Conservation (phyloP, 2,113 vertebrate genomes). For the Rana temporaria region DNA sequence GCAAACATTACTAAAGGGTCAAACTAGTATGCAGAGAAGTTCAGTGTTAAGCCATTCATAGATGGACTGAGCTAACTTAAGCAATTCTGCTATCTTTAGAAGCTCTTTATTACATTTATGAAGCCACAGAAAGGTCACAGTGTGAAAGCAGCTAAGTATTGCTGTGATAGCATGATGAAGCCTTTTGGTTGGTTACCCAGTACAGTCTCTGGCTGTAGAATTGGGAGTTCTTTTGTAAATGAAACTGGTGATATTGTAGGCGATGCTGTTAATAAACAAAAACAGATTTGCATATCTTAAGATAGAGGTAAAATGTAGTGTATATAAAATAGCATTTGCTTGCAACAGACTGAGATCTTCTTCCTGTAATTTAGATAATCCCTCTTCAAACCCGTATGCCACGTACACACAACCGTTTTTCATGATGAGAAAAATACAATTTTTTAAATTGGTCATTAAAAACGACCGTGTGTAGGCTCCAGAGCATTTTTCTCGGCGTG, state of each 20-base stretch:
- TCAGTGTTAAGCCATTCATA: background rate
- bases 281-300: background rate
- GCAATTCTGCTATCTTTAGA: background rate
- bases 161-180: background rate
- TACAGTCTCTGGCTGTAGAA: constrained; percentile 6
- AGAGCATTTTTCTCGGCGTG: no score
- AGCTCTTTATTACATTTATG: background rate
- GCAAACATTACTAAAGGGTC: background rate
- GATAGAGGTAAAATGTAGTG: background rate
- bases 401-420: no score
- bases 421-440: no score
- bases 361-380: no score
- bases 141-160: constrained; percentile 6
- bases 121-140: background rate
- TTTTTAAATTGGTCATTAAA: no score
- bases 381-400: no score
- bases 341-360: background rate
- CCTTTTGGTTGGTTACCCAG: constrained; percentile 24
- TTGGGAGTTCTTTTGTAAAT: constrained; percentile 16
- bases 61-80: background rate
- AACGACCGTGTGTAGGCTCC: no score
- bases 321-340: background rate
- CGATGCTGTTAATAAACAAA: constrained; percentile 21
- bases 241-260: constrained; percentile 11
- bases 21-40: background rate